Percentiles rank a stretch among this genome's conserved stretches.
Evolutionary conservation across 2,113 vertebrate genomes (phyloP).

Genomic region (Phyllostomus discolor): DNA sequence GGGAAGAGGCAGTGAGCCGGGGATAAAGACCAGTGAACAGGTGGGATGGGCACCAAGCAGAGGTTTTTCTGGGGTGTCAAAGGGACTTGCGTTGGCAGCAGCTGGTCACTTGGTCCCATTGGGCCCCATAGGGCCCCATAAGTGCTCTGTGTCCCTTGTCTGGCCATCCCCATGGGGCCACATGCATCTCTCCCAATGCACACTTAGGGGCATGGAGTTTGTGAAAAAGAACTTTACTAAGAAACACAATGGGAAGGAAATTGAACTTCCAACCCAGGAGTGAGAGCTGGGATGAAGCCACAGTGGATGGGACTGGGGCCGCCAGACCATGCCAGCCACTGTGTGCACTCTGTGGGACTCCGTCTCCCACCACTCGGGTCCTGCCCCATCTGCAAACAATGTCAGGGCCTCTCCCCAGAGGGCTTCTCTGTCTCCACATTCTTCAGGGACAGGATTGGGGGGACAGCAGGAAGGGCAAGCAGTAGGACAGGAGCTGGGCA

Average conservation of each 20-base stretch:
- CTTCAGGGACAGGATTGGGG: not conserved
- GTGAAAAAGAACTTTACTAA: constrained; percentile 10
- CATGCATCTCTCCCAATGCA: too few species aligned
- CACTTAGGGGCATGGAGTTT: not conserved
- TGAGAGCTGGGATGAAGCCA: accelerated
- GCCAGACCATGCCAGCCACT: accelerated
- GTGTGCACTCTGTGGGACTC: not conserved
- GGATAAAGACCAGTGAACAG: not conserved
- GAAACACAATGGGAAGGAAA: not conserved
- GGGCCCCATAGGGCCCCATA: not conserved
- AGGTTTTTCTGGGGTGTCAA: not conserved
- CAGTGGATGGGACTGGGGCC: accelerated
- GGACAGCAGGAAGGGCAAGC: not conserved
- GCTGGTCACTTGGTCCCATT: not conserved
- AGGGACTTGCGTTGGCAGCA: not conserved
- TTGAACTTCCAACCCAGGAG: too few species aligned
- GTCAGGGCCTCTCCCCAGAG: not conserved
- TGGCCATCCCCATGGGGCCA: accelerated
- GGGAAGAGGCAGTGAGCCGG: not conserved
- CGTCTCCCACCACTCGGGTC: too few species aligned
- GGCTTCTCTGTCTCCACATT: not conserved
- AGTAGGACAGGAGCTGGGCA: accelerated
- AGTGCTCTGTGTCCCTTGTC: not conserved
- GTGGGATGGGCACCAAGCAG: accelerated
- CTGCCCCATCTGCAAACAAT: too few species aligned